Evolutionary conservation across 2,113 vertebrate genomes (phyloP), one percentile per base, ranked within the genome.

Genomic region (Carassius auratus): DNA sequence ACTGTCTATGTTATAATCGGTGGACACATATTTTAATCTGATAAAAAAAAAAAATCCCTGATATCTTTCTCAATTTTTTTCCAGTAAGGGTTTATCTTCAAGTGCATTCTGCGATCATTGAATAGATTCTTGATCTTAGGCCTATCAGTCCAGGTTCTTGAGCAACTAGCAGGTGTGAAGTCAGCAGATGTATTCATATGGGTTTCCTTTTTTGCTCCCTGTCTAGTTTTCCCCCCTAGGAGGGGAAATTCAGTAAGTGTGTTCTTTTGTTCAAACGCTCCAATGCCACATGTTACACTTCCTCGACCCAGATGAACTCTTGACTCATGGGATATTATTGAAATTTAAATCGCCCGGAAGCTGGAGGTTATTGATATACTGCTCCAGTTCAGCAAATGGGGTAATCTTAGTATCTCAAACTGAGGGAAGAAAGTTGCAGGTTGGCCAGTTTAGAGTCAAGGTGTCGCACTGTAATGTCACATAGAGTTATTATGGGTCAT

Each of bases 401-500:
- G 45, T 62, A 68, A 66, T 45, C 30, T 69, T 33, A 62, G 55
- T 12, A 55, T 76, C 21, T 12, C 3, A 13, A 52, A 66, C 52
- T 68, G 69, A 38, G n/a, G 59, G 59, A 50, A 50, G 30, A 17
- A 68, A 50, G 52, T 64, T 75, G 82, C 77, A 78, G 36, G 86
- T 81, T 38, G 33, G 48, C 48, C 61, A 30, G 61, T 9, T 33
- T 42, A n/a, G 52, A 33, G 50, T 71, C 55, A 86, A 80, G 77
- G 85, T 61, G 42, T 36, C 3, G 52, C 57, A n/a, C 64, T 33
- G 76, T 45, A 71, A 79, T 73, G 62, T 66, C 71, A 88, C 15
- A 64, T 26, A 38, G 50, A 87, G 81, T 87, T 77, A 86, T 77
- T 84, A 78, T 87, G 89, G 90, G 93, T 93, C 92, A 93, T 94